Base-by-base conservation (phyloP, 2,797 vertebrate species). In the Podarcis lilfordi region DNA sequence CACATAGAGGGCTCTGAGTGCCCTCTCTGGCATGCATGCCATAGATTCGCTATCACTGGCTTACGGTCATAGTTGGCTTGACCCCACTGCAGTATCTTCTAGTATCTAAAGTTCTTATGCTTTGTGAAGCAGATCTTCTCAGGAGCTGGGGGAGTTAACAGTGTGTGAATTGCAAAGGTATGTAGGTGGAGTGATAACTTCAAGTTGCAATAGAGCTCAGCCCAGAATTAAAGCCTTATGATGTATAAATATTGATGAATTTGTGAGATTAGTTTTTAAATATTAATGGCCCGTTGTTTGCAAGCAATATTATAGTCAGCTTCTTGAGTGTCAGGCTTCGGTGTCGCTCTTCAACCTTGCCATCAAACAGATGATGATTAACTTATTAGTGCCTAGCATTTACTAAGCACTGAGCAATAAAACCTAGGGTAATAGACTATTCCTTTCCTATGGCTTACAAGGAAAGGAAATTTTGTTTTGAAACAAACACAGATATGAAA, bases 251-350 rank as follows among this genome's bases (percentile, higher is more conserved):
- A 89, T 86, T 74, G 88, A 86, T 83, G 85, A 71, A 82, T 72
- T n/a, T 78, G 23, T 64, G 80, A 86, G 75, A 83, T 83, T 79
- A 82, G 85, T n/a, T 82, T 89, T 86, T 74, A 86, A 89, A 86
- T 86, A 89, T 89, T 79, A 74, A 86, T 84, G 25, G 8, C 66
- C 80, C 45, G 37, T 85, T 89, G 88, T 89, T 89, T 89, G 89
- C 74, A 80, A 83, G 85, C 85, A 79, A 23, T 66, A 50, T 79
- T 45, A 35, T 35, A 74, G 35, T 15, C 68, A n/a, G 45, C 50
- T 32, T 82, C 64, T 79, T 55, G 45, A n/a, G 77, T 50, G 43
- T 32, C 71, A 66, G 72, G 5, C 59, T 82, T 64, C 5, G 8
- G 19, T 40, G 40, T 80, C 43, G 2, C 9, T 59, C 37, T 43